phyloP scores from a whole-genome alignment of 1,140 invertebrate genomes.

The Lithobius niger region DNA sequence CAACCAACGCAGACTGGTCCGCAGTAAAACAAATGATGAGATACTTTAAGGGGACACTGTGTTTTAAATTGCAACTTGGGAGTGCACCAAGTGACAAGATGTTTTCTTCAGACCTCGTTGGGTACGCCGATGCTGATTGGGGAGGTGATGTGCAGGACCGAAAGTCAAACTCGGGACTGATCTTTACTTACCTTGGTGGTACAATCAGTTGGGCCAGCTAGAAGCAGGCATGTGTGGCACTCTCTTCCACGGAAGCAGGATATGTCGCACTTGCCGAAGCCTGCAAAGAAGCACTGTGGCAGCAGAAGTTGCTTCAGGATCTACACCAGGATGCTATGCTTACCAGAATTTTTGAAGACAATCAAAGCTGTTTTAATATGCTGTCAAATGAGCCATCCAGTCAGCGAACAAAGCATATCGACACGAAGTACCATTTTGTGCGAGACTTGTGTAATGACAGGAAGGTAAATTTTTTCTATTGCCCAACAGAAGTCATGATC shows the following conservation, averaged over 20 bases:
- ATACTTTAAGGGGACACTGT: background rate
- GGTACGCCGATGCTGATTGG: background rate
- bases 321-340: background rate
- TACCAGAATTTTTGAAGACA: background rate
- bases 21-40: background rate
- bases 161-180: constrained; percentile 29
- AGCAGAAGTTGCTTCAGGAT: background rate
- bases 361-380: background rate
- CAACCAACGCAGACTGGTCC: background rate
- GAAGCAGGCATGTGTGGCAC: constrained; percentile 23
- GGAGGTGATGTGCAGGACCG: too few relatives aligned
- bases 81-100: too few relatives aligned
- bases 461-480: background rate
- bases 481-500: background rate
- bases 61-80: too few relatives aligned
- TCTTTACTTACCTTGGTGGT: constrained; percentile 23
- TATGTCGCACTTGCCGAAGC: constrained; percentile 29
- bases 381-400: background rate
- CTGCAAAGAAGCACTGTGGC: constrained; percentile 25
- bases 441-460: too few relatives aligned
- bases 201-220: constrained; percentile 23
- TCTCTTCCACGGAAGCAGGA: constrained; percentile 28
- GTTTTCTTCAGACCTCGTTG: background rate
- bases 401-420: background rate
- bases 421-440: background rate